Base-by-base conservation (phyloP, 2,797 vertebrate species). In the Neopelma chrysocephalum region DNA sequence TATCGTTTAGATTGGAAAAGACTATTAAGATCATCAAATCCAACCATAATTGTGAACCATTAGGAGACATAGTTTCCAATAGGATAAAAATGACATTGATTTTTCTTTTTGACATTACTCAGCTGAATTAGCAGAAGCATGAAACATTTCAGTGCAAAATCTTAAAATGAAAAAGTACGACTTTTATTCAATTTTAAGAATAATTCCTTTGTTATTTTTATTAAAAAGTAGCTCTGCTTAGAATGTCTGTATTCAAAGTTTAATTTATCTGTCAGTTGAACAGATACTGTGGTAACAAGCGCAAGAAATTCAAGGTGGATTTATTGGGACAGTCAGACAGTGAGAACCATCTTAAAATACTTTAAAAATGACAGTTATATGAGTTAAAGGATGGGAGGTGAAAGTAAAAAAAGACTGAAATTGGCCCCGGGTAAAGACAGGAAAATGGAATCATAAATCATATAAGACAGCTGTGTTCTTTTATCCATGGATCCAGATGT, bases 381-480 rank as follows among this genome's bases (percentile, higher is more conserved):
- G 93, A 96, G 87, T 89, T 94, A 96, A 93, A 89, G 87, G 42
- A 48, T 82, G 51, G 92, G 79, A 38, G 71, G 71, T 87, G 82
- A 92, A 65, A 61, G 38, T 42, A 31, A 83, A 91, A 84, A 87
- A 61, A 54, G n/a, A 22, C 87, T 61, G 45, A 91, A 95, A 73
- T 90, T 90, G 96, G 89, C 77, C 87, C 69, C 1, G 14, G 82
- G 88, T 97, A 96, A 94, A 91, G 77, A 82, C 89, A 96, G 87
- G 96, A 95, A 97, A 97, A 80, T 92, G 69, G 94, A 95, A 92
- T 89, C 77, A 96, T 97, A 97, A 98, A 97, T 97, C 97, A 97
- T 72, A 15, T 17, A 79, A 94, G 95, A 97, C 92, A 96, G 92
- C 80, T 94, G 72, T 96, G 64, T 58, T 94, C 96, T 95, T 97